These are phyloP conservation scores for Aphodius sticticus DNA, from an alignment of 2,888 invertebrate species.

Conservation along the genomic window DNA sequence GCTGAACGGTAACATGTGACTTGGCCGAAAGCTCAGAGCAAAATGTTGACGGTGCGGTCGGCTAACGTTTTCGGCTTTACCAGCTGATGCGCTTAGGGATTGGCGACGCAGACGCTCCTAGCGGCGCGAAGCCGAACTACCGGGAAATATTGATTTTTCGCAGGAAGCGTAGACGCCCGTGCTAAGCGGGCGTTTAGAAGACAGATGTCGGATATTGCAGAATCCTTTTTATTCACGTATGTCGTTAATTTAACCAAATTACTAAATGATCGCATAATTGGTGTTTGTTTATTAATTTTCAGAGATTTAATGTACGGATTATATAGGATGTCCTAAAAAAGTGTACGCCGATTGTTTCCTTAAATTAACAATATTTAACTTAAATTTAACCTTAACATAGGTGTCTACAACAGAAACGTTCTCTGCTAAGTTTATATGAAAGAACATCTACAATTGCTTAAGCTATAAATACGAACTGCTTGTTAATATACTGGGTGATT, in stretches of 20 bases:
- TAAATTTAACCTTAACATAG: too few relatives aligned
- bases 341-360: too few relatives aligned
- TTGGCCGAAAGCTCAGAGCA: constrained; percentile 20
- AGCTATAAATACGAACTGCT: too few relatives aligned
- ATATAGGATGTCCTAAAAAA: too few relatives aligned
- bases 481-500: too few relatives aligned
- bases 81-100: constrained; percentile 29
- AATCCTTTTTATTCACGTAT: background rate
- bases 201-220: constrained; percentile 1
- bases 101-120: constrained; percentile 30
- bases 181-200: constrained; percentile 38
- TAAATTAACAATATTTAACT: too few relatives aligned
- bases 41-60: constrained; percentile 23
- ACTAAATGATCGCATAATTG: background rate
- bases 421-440: too few relatives aligned
- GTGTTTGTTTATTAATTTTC: too few relatives aligned
- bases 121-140: constrained; percentile 28
- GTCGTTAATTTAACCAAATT: background rate
- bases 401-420: too few relatives aligned
- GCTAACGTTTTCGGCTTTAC: constrained; percentile 31
- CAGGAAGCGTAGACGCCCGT: constrained; percentile 16
- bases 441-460: too few relatives aligned
- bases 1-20: constrained; percentile 19
- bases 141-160: constrained; percentile 30
- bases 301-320: too few relatives aligned